A percentile compares a stretch with the other conserved stretches of the same genome.
These are phyloP conservation scores for Stegophylla sp. DNA, from an alignment of 2,888 invertebrate genomes.

Conservation along the genomic window DNA sequence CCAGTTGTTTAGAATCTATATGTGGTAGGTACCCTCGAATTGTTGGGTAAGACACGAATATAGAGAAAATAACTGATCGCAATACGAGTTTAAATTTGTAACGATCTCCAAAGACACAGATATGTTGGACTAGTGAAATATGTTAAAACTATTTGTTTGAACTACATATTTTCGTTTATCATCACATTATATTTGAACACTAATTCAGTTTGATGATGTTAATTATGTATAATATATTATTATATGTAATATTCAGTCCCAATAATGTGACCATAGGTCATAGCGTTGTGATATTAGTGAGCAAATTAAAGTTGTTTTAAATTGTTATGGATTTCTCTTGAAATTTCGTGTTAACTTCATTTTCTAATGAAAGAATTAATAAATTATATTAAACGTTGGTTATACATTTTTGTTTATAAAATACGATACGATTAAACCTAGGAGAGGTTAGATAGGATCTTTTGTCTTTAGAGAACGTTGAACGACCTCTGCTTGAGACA, in stretches of 20 bases:
- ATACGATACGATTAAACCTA: slow-evolving; percentile 35
- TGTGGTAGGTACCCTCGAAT: not conserved
- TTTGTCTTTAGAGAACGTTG: slow-evolving; percentile 30
- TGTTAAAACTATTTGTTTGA: not conserved
- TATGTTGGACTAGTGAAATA: not conserved
- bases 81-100: slow-evolving; percentile 7
- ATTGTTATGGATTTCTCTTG: not conserved
- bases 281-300: too few species aligned
- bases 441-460: slow-evolving; percentile 29
- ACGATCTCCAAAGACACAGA: not conserved
- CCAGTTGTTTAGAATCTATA: too few species aligned
- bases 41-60: not conserved
- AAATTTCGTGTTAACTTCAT: not conserved
- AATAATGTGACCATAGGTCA: too few species aligned
- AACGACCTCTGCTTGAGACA: slow-evolving; percentile 42
- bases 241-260: too few species aligned
- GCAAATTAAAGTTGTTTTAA: too few species aligned
- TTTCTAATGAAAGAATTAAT: not conserved
- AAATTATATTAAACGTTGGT: slow-evolving; percentile 15
- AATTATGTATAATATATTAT: not conserved
- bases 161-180: not conserved
- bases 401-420: slow-evolving; percentile 30
- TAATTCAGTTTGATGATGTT: not conserved
- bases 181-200: not conserved
- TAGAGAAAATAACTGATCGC: not conserved